Evolutionary conservation across 2,113 vertebrate species (phyloP).

Genomic region (Amphiprion ocellaris): DNA sequence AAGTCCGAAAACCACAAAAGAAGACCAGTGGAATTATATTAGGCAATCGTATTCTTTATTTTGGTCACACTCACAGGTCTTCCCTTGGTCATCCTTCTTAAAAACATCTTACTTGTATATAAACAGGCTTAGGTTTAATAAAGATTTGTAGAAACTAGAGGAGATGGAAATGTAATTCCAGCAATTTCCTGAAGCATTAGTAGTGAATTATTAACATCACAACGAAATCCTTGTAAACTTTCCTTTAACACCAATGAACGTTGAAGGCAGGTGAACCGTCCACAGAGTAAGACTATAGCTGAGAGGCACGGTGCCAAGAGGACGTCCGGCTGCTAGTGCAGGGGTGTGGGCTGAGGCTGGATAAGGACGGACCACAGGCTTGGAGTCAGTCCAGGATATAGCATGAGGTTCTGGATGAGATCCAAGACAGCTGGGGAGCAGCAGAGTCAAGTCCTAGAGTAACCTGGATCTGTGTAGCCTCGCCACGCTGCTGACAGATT

Average conservation of each 20-base stretch:
- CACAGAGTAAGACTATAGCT: constrained; percentile 34
- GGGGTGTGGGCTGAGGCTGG: constrained; percentile 53
- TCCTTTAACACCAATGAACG: constrained; percentile 11
- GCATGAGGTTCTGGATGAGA: constrained; percentile 76
- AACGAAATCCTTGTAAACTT: background rate
- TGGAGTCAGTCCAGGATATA: constrained; percentile 80
- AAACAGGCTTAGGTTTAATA: background rate
- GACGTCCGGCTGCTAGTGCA: constrained; percentile 64
- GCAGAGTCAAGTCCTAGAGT: constrained; percentile 75
- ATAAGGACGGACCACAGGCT: constrained; percentile 51
- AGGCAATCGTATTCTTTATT: background rate
- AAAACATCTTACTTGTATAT: background rate
- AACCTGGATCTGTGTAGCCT: constrained; percentile 71
- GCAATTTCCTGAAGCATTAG: background rate
- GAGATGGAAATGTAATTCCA: background rate
- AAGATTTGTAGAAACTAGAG: constrained; percentile 2
- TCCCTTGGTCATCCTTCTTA: background rate
- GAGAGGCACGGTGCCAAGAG: constrained; percentile 66
- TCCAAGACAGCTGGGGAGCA: constrained; percentile 81
- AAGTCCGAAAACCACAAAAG: constrained; percentile 30
- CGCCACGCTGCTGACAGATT: constrained; percentile 77
- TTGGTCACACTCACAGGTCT: background rate
- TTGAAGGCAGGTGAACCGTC: constrained; percentile 16
- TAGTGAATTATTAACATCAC: background rate
- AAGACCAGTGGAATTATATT: constrained; percentile 15